Conservation (phyloP, 2,113 vertebrate genomes). For the Siniperca chuatsi region DNA sequence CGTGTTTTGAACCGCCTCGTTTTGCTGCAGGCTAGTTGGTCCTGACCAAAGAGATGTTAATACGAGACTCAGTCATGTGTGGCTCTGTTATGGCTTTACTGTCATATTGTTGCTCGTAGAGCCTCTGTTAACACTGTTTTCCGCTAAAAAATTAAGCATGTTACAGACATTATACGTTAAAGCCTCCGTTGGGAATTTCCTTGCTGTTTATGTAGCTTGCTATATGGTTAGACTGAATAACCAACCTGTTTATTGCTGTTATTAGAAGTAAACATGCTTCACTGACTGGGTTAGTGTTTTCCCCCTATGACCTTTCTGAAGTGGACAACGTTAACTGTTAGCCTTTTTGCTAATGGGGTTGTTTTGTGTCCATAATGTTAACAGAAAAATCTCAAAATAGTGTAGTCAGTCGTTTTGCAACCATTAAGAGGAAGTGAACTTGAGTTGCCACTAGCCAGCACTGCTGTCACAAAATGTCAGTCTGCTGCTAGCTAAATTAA, state of each 20-base stretch:
- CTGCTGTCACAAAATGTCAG: conserved; percentile 26
- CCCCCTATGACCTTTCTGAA: conserved; percentile 35
- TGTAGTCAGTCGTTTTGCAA: conserved; percentile 29
- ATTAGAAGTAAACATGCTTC: conserved; percentile 36
- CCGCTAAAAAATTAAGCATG: neutral
- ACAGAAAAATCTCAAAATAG: neutral
- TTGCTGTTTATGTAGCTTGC: neutral
- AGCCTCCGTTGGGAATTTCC: neutral
- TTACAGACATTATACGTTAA: neutral
- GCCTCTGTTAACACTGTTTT: conserved; percentile 23
- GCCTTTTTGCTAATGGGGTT: conserved; percentile 21
- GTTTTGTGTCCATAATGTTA: neutral
- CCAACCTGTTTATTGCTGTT: conserved; percentile 25
- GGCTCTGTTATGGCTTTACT: conserved; percentile 60
- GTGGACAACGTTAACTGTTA: conserved; percentile 30
- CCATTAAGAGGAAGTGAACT: conserved; percentile 61
- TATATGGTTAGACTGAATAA: conserved; percentile 2
- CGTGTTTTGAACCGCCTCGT: neutral
- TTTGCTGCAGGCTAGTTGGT: conserved; percentile 48
- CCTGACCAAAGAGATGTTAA: conserved; percentile 20
- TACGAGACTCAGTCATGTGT: conserved; percentile 59
- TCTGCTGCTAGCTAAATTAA: conserved; percentile 6
- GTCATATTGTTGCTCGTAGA: conserved; percentile 53
- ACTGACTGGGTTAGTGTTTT: conserved; percentile 22
- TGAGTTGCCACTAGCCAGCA: neutral